These are phyloP conservation scores for Stictonetta naevosa DNA, from an alignment of 2,113 vertebrate genomes.

Conservation along the genomic window DNA sequence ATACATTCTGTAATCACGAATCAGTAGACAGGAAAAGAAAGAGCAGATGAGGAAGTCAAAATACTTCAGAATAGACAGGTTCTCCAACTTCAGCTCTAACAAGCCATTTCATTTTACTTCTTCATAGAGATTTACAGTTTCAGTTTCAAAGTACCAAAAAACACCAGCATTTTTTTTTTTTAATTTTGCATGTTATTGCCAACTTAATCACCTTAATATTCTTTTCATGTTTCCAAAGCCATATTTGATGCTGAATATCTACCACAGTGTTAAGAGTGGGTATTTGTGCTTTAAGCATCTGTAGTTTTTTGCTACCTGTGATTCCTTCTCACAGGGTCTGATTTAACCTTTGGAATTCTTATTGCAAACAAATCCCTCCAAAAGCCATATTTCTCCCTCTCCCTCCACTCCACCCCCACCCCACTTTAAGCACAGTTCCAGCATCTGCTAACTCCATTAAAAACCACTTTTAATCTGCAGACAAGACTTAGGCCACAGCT, in stretches of 20 bases:
- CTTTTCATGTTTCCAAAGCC: neutral
- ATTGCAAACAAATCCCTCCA: neutral
- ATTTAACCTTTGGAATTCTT: neutral
- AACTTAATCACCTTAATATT: neutral
- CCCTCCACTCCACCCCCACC: neutral
- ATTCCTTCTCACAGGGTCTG: neutral
- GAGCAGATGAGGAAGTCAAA: neutral
- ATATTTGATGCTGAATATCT: neutral
- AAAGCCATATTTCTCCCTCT: neutral
- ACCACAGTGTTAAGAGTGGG: neutral
- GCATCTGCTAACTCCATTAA: neutral
- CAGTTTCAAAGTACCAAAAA: neutral
- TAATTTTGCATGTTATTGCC: neutral
- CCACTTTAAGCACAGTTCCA: neutral
- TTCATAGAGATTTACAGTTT: neutral
- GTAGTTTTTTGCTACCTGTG: neutral
- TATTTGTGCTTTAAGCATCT: neutral
- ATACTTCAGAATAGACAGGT: neutral
- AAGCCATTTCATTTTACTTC: neutral
- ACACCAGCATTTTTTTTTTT: neutral
- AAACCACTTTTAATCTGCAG: neutral
- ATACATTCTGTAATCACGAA: accelerated
- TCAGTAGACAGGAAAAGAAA: neutral
- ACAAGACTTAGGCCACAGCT: neutral
- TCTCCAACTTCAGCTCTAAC: neutral